These are phyloP conservation scores for Boulengeromyrus knoepffleri DNA, from an alignment of 2,113 vertebrate species.

Conservation along the genomic window DNA sequence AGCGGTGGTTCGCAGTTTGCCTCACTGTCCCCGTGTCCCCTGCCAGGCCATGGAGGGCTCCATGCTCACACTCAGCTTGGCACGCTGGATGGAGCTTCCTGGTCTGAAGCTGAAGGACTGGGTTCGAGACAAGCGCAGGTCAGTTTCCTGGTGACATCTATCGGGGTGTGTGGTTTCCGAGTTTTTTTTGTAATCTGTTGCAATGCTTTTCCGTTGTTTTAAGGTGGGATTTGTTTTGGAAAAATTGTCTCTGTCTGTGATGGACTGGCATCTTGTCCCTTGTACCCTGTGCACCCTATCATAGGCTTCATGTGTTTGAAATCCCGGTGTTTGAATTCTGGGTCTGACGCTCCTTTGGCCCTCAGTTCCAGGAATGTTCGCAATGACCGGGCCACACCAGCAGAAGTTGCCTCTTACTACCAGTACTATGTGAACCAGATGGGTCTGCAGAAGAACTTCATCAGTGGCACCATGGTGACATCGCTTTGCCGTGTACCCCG, in stretches of 20 bases:
- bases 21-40: background rate
- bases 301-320: background rate
- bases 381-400: conserved; percentile 64
- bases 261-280: background rate
- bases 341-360: background rate
- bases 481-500: conserved; percentile 39
- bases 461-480: conserved; percentile 55
- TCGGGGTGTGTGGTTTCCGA: background rate
- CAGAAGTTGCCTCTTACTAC: conserved; percentile 70
- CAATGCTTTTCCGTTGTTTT: background rate
- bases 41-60: conserved; percentile 69
- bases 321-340: background rate
- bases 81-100: conserved; percentile 75
- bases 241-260: background rate
- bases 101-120: conserved; percentile 71
- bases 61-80: conserved; percentile 69
- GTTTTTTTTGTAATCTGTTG: background rate
- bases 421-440: conserved; percentile 63
- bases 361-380: conserved; percentile 52
- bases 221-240: background rate
- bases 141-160: background rate
- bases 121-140: conserved; percentile 71
- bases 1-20: background rate
- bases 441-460: conserved; percentile 61
- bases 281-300: background rate